Evolutionary conservation across 2,797 vertebrate species (phyloP), one percentile per base, ranked within the genome.

Genomic region (Octomys mimax): DNA sequence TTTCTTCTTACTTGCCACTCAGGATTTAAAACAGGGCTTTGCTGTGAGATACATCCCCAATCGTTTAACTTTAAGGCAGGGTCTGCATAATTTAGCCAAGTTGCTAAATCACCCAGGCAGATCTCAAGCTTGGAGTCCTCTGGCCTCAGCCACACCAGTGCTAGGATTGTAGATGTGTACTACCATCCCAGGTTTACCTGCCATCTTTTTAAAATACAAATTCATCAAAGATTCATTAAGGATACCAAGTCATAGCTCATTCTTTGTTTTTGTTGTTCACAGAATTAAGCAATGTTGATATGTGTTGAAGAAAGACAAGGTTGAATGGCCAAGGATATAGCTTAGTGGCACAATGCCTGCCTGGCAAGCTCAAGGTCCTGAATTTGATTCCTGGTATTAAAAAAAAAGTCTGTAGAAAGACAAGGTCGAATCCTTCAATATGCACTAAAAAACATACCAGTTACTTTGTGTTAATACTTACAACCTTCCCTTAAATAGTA

Each of bases 391-490:
- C 62, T 7, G 26, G 9, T 64, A 28, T 6, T 9, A 28, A 64
- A 59, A 87, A 87, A 78, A 84, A 61, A 84, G 59, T 61, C 22
- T 24, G 24, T 61, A 87, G 68, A 87, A 87, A 96, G 73, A 87
- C 24, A 16, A 77, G 39, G 19, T 8, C 22, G 0, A 2, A 46
- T n/a, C 21, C 1, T 71, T 24, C 22, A 83, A 18, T 88, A 70
- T 10, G 18, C 71, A 13, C 39, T 82, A 13, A 78, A 59, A 59
- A 93, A 21, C 2, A 5, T 82, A 86, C 31, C 7, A 46, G 36
- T 19, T 24, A 36, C 61, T 90, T 73, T 66, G 8, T 78, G 36
- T 86, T 92, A 75, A 86, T 71, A 70, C 39, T 81, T 46, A 33
- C 62, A 92, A 70, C 26, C 89, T 79, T 94, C 16, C 10, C 57